Conservation (phyloP, 2,113 vertebrate species). For the Leucopsar rothschildi region DNA sequence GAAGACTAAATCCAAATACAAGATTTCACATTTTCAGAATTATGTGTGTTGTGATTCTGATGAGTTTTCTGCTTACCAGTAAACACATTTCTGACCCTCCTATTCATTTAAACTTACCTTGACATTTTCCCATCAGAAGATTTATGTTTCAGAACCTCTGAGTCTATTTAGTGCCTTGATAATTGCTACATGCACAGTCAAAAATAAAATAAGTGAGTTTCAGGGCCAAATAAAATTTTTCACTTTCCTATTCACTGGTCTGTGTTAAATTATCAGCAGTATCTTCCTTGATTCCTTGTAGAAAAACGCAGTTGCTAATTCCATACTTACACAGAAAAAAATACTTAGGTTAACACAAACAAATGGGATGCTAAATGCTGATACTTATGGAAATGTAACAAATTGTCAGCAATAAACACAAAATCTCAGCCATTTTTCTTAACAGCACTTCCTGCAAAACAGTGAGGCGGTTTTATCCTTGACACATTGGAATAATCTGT, state of each 20-base stretch:
- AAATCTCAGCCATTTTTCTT: background rate
- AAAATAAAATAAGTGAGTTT: background rate
- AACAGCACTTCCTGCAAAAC: background rate
- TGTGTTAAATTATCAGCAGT: background rate
- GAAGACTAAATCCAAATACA: background rate
- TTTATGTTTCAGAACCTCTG: background rate
- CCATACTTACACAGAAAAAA: background rate
- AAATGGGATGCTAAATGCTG: background rate
- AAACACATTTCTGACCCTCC: background rate
- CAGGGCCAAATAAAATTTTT: background rate
- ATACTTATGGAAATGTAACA: background rate
- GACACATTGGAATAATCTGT: background rate
- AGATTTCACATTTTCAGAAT: background rate
- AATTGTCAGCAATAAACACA: constrained; percentile 10
- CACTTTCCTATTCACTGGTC: background rate
- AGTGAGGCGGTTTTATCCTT: background rate
- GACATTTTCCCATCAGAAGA: background rate
- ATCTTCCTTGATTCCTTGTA: background rate
- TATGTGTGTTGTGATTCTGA: background rate
- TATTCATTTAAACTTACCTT: constrained; percentile 20
- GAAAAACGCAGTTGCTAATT: background rate
- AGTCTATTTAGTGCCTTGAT: background rate
- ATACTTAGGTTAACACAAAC: background rate
- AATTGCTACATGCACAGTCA: background rate
- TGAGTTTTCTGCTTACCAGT: background rate